Evolutionary conservation across 2,797 vertebrate species (phyloP), one percentile per base, ranked within the genome.

Genomic region (Argyrosomus regius): DNA sequence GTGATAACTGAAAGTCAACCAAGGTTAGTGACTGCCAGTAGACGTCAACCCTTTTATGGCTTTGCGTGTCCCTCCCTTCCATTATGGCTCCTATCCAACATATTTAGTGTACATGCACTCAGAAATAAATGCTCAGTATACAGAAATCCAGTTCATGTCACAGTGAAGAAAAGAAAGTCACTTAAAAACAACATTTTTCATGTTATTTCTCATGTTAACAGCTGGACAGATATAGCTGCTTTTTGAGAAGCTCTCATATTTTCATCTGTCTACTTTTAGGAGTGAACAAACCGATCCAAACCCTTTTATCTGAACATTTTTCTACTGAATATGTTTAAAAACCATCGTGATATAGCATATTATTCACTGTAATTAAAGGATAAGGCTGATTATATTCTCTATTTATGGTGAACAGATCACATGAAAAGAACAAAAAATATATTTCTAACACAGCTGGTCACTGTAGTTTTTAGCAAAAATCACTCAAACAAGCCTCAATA

Each of bases 11-110:
- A 84, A 87, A 84, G 88, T 87, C 78, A 78, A 45, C 77, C 84
- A 90, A 89, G 87, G 88, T 92, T 76, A 90, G 73, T 64, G 60
- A 86, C 35, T 41, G 72, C 72, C 70, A 20, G 70, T 45, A 62
- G 76, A 90, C 56, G 71, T 77, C 72, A 45, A 62, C 46, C 56
- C 72, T 70, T 79, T 83, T 83, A 87, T 57, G 67, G 73, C 80
- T 67, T 59, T 68, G 31, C 13, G 48, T 69, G 59, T 26, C 76
- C 13, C 57, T 41, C 53, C 61, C 46, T 52, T 61, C 35, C 39
- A 69, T 75, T 74, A 83, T 82, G 80, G 79, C 83, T 59, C 75
- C 75, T 68, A 48, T 83, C 76, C 80, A 86, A 82, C 62, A 62
- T 82, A 56, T 63, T 39, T 83, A 63, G 52, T 52, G 58, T 73